Evolutionary conservation across 53 echinoderm and acorn worm species (phyloP).

Genomic region (Stichopus horrens): DNA sequence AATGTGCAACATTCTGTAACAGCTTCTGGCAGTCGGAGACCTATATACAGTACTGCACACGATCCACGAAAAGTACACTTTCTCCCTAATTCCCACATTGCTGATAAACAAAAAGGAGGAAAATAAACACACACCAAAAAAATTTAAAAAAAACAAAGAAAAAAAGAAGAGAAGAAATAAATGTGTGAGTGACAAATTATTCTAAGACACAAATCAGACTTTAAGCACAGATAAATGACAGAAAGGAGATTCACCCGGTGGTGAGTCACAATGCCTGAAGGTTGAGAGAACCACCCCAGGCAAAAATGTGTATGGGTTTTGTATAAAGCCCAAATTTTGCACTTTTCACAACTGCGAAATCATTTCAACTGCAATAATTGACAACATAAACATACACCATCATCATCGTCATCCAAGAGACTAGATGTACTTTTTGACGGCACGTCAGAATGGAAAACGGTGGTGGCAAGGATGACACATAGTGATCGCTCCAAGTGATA

Average conservation of each 20-base stretch:
- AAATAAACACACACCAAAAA: neutral
- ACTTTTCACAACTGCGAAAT: slow-evolving; percentile 8
- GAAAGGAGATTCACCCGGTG: slow-evolving; percentile 31
- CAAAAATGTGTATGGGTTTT: slow-evolving; percentile 17
- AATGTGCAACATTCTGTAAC: neutral
- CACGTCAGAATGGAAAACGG: neutral
- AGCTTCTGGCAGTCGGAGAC: neutral
- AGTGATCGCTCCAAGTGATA: slow-evolving; percentile 16
- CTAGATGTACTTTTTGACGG: slow-evolving; percentile 36
- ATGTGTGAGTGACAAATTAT: too few species aligned
- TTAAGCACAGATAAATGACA: slow-evolving; percentile 22
- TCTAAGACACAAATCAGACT: neutral
- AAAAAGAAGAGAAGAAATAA: too few species aligned
- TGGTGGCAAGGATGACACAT: slow-evolving; percentile 22
- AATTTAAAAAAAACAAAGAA: too few species aligned
- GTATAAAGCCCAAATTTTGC: neutral
- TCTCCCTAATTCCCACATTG: neutral
- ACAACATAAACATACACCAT: slow-evolving; percentile 39
- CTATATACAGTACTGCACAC: neutral
- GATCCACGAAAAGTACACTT: neutral
- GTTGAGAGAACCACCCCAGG: neutral
- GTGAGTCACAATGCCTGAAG: slow-evolving; percentile 13
- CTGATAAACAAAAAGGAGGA: neutral
- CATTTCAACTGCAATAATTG: slow-evolving; percentile 42
- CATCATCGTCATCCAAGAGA: neutral